Percentiles rank a stretch among this genome's conserved stretches.
Conservation (phyloP, 2,797 vertebrate genomes). For the Denticeps clupeoides region DNA sequence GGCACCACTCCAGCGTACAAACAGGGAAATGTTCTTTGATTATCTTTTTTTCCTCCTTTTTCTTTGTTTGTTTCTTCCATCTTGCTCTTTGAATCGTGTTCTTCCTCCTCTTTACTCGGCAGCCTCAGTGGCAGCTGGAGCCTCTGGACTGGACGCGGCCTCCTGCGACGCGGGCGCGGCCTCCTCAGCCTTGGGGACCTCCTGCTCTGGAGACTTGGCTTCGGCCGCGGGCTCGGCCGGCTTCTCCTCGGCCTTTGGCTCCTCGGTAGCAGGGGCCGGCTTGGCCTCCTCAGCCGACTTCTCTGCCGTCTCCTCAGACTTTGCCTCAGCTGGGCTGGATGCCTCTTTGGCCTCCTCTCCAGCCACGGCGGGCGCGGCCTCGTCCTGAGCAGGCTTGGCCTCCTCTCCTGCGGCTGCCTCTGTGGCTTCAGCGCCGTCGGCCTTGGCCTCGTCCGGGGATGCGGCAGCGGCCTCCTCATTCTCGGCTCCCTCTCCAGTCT, state of each 20-base stretch:
- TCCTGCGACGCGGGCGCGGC: conserved; percentile 57
- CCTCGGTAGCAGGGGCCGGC: conserved; percentile 24
- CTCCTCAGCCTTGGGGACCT: conserved; percentile 62
- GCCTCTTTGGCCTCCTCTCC: conserved; percentile 47
- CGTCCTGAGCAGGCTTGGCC: conserved; percentile 33
- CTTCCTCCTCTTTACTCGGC: conserved; percentile 69
- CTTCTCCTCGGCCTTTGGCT: conserved; percentile 43
- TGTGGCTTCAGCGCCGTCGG: conserved; percentile 31
- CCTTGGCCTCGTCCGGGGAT: conserved; percentile 53
- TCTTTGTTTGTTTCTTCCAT: conserved; percentile 19
- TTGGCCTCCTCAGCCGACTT: conserved; percentile 33
- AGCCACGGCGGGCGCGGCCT: conserved; percentile 30
- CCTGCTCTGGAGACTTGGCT: conserved; percentile 44
- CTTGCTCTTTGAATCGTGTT: conserved; percentile 1
- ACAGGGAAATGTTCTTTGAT: conserved; percentile 76
- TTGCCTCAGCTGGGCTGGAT: conserved; percentile 51
- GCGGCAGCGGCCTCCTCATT: conserved; percentile 47
- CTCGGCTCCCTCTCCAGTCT: conserved; percentile 70
- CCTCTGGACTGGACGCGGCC: conserved; percentile 60
- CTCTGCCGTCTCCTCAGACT: conserved; percentile 49
- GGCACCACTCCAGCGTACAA: conserved; percentile 83
- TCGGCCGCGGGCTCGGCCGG: conserved; percentile 33
- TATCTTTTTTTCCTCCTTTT: conserved; percentile 44
- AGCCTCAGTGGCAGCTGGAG: conserved; percentile 49
- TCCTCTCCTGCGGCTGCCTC: conserved; percentile 32